phyloP scores from a whole-genome alignment of 1,140 invertebrate genomes.

The Trachelipus rathkii region DNA sequence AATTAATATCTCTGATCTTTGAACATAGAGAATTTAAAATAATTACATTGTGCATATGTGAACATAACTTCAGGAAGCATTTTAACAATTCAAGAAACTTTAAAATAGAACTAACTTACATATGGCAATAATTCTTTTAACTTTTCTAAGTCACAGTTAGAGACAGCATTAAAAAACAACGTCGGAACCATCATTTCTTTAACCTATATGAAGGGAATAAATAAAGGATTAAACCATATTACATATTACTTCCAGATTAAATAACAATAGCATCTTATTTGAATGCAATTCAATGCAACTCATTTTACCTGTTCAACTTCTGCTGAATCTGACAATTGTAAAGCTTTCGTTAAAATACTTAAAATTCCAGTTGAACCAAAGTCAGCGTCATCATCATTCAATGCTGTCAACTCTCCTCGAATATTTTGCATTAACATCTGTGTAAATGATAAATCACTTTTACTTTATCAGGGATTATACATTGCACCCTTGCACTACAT shows the following conservation, averaged over 20 bases:
- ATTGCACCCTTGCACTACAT: too few species aligned
- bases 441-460: constrained; percentile 25
- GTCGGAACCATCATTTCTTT: constrained; percentile 70
- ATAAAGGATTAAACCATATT: too few species aligned
- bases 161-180: constrained; percentile 68
- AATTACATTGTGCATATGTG: background rate
- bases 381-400: constrained; percentile 45
- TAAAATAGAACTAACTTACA: constrained; percentile 22
- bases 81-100: background rate
- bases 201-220: background rate
- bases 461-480: background rate
- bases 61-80: background rate
- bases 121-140: constrained; percentile 48
- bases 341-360: constrained; percentile 61
- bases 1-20: constrained; percentile 72
- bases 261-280: too few species aligned
- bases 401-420: constrained; percentile 47
- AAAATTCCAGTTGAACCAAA: constrained; percentile 60
- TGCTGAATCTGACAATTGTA: constrained; percentile 63
- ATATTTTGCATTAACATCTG: constrained; percentile 73
- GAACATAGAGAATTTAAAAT: background rate
- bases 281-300: too few species aligned
- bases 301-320: constrained; percentile 63
- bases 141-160: constrained; percentile 57
- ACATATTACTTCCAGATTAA: too few species aligned